These are phyloP conservation scores for Silurus lanzhouensis DNA, from an alignment of 2,797 vertebrate species.

Conservation along the genomic window DNA sequence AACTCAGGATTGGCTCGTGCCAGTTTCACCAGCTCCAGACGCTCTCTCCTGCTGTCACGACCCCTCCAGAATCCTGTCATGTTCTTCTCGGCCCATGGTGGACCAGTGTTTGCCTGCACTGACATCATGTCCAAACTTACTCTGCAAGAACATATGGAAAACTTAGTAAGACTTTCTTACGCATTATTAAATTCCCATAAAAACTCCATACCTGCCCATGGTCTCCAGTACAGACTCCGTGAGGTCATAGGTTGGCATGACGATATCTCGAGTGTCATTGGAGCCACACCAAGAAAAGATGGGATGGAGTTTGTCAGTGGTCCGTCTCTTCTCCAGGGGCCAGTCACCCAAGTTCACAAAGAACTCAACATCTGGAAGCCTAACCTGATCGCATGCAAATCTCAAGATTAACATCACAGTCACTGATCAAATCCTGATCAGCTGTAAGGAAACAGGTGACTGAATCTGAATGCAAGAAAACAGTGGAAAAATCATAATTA, in stretches of 20 bases:
- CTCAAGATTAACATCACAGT: neutral
- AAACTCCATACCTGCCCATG: slow-evolving; percentile 89
- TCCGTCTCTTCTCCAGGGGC: slow-evolving; percentile 92
- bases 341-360: slow-evolving; percentile 98
- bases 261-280: slow-evolving; percentile 90
- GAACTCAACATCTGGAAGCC: slow-evolving; percentile 91
- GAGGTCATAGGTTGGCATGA: slow-evolving; percentile 98
- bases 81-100: slow-evolving; percentile 87
- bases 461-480: neutral
- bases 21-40: slow-evolving; percentile 93
- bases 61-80: slow-evolving; percentile 93
- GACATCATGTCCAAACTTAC: slow-evolving; percentile 99
- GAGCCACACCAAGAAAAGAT: slow-evolving; percentile 99
- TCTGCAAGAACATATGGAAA: slow-evolving; percentile 66
- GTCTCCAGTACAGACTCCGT: slow-evolving; percentile 96
- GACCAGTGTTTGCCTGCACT: slow-evolving; percentile 93
- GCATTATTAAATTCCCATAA: neutral
- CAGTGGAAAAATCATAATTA: neutral
- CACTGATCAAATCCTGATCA: neutral
- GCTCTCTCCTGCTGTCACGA: slow-evolving; percentile 92
- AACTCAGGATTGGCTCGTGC: slow-evolving; percentile 81
- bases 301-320: slow-evolving; percentile 79
- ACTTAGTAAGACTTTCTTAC: neutral
- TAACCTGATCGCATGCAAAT: slow-evolving; percentile 76
- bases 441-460: neutral